A percentile compares a stretch with the other conserved stretches of the same genome.
Conservation (phyloP, 2,797 vertebrate species). For the Crenichthys baileyi region DNA sequence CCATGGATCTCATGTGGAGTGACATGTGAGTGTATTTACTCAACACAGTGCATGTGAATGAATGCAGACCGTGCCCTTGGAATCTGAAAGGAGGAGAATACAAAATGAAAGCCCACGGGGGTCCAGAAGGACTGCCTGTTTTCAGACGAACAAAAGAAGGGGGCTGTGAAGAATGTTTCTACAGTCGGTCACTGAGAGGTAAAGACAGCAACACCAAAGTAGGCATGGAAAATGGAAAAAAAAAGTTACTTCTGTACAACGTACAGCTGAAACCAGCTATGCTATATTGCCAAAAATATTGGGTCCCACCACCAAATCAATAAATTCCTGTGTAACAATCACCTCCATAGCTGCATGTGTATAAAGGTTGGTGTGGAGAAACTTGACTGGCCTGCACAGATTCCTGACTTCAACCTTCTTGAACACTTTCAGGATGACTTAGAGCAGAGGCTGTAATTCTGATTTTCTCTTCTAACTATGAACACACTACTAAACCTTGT, state of each 20-base stretch:
- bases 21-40: slow-evolving; percentile 6
- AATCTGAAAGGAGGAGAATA: slow-evolving; percentile 28
- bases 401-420: too few species aligned
- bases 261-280: neutral
- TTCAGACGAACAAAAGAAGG: slow-evolving; percentile 31
- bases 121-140: slow-evolving; percentile 6
- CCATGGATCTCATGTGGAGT: neutral
- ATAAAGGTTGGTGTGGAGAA: too few species aligned
- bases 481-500: too few species aligned
- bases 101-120: slow-evolving; percentile 5
- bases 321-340: too few species aligned
- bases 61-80: slow-evolving; percentile 14
- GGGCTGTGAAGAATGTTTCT: slow-evolving; percentile 26
- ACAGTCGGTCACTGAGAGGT: slow-evolving; percentile 16
- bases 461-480: too few species aligned
- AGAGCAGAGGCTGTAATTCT: too few species aligned
- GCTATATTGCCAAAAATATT: too few species aligned
- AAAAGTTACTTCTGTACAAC: neutral
- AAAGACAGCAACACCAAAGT: slow-evolving; percentile 3
- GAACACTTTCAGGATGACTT: too few species aligned
- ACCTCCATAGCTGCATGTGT: too few species aligned
- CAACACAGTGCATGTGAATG: slow-evolving; percentile 19
- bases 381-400: too few species aligned
- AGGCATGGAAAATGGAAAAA: neutral
- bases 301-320: too few species aligned